Percentiles rank a stretch among this genome's conserved stretches.
These are phyloP conservation scores for Pelosia muscerda DNA, from an alignment of 2,888 invertebrate genomes.

Conservation along the genomic window DNA sequence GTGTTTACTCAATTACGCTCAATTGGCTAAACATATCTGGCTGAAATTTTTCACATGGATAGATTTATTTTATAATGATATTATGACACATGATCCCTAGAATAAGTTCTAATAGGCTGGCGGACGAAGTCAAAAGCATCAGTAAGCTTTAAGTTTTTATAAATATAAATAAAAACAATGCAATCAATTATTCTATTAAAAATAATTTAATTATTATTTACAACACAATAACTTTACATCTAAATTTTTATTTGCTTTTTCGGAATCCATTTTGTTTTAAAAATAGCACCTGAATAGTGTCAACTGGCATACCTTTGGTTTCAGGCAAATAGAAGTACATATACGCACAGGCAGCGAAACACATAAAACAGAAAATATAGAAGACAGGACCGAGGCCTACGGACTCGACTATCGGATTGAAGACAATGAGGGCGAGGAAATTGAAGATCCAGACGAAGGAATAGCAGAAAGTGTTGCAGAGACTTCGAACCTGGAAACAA, in stretches of 20 bases:
- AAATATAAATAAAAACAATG: no score
- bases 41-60: no score
- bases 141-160: no score
- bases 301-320: conserved; percentile 73
- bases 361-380: conserved; percentile 69
- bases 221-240: background rate
- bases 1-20: no score
- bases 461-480: conserved; percentile 66
- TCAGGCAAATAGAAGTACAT: conserved; percentile 70
- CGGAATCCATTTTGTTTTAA: conserved; percentile 48
- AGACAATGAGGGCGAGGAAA: conserved; percentile 71
- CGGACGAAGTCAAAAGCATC: no score
- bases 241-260: conserved; percentile 18
- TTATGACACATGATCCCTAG: no score
- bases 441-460: conserved; percentile 65
- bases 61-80: no score
- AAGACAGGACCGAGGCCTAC: conserved; percentile 73
- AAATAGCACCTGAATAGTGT: conserved; percentile 67
- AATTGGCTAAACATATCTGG: no score
- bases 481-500: conserved; percentile 62
- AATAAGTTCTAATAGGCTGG: no score
- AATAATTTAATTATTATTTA: background rate
- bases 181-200: no score
- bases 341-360: conserved; percentile 62
- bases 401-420: conserved; percentile 64